A percentile compares a stretch with the other conserved stretches of the same genome.
Evolutionary conservation across 2,888 invertebrate genomes (phyloP).

Genomic region (Drosophila pseudotakahashii): DNA sequence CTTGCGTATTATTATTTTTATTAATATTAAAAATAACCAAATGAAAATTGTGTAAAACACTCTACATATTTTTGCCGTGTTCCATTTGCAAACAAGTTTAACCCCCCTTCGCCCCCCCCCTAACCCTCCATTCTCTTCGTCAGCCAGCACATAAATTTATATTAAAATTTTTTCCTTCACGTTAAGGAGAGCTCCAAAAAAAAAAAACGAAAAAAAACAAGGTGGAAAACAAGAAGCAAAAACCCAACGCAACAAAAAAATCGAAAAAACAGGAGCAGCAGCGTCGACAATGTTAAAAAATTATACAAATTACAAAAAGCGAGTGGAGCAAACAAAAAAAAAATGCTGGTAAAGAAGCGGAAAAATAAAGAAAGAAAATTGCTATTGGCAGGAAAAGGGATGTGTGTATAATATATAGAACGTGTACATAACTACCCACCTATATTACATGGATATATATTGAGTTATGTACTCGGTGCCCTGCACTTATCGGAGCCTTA

Average conservation of each 20-base stretch:
- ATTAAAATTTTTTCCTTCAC: conserved; percentile 62
- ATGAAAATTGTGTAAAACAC: conserved; percentile 51
- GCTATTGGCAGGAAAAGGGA: conserved; percentile 55
- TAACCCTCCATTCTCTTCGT: conserved; percentile 14
- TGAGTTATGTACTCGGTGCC: conserved; percentile 3
- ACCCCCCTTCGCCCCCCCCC: no score
- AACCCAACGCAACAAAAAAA: conserved; percentile 31
- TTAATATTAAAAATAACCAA: conserved; percentile 26
- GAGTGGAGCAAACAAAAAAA: conserved; percentile 9
- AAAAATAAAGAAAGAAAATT: conserved; percentile 51
- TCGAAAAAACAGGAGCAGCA: conserved; percentile 23
- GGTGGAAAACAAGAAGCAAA: conserved; percentile 24
- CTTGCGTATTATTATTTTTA: conserved; percentile 8
- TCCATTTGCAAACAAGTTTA: conserved; percentile 45
- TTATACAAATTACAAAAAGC: conserved; percentile 75
- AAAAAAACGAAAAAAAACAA: conserved; percentile 15
- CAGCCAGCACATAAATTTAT: conserved; percentile 71
- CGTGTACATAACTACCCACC: conserved; percentile 1
- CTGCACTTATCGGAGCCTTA: conserved; percentile 36
- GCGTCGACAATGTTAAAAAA: conserved; percentile 72
- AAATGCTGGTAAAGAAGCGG: conserved; percentile 41
- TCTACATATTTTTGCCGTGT: conserved; percentile 40
- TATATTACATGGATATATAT: conserved; percentile 3
- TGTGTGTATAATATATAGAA: conserved; percentile 18
- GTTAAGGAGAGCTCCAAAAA: conserved; percentile 58